Base-by-base conservation (phyloP, 2,888 invertebrate species). In the Drosophila mercatorum region DNA sequence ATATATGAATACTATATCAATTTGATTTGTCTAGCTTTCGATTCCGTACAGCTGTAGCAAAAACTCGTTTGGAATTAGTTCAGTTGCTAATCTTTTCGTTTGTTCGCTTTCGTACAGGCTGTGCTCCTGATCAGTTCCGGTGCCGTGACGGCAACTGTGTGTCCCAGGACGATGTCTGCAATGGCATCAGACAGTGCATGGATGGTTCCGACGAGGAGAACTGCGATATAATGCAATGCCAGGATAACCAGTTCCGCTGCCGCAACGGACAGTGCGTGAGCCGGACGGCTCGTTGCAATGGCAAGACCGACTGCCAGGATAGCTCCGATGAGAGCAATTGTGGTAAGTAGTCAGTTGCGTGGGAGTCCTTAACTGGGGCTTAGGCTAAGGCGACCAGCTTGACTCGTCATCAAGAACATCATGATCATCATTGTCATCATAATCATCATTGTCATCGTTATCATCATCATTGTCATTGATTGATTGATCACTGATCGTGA, bases 81-180 rank as follows among this genome's bases (percentile, higher is more conserved):
- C 43, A 12, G n/a, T 53, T 28, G 47, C 53, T 75, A 59, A 75
- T 68, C 40, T 22, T 0, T 41, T n/a, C 7, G 12, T 26, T 10
- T 55, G n/a, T 53, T 53, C 38, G 38, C 26, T 53, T 38, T 26
- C 38, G 26, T 84, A 90, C 92, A 96, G 96, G 94, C 80, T 97
- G 97, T 91, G 91, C 92, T 11, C 78, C 92, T 2, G 94, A 95
- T 82, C 94, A 96, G 89, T 97, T 95, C 93, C 94, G 94, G 72
- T 97, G 97, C 91, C 90, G 89, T 38, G 94, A 95, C 68, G 95
- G 96, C 2, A 93, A 94, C 67, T 97, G 97, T 83, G 95, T 97
- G 68, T 94, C 95, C 65, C 92, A 91, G 1, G 93, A 93, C 28
- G 94, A 94, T 67, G 91, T 93, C 69, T 97, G 97, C 91, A 95